Conservation (phyloP, 30 jellyfish, hydroid and myxozoan genomes). For the Cassiopea xamachana region DNA sequence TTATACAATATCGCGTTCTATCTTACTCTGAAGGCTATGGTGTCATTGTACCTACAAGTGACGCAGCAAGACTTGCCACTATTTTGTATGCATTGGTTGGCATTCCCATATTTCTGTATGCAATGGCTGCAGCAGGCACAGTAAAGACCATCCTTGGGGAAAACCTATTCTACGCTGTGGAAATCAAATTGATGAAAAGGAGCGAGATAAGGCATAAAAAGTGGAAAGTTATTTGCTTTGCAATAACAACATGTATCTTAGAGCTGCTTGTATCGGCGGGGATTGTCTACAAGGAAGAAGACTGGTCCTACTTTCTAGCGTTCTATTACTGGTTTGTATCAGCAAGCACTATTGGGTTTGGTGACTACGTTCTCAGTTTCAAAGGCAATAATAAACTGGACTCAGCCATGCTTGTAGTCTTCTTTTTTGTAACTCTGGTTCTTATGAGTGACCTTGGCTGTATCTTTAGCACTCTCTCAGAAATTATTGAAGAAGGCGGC, state of each 20-base stretch:
- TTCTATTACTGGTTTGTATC: conserved; percentile 65
- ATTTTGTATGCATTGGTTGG: conserved; percentile 27
- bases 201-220: background rate
- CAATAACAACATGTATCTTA: conserved; percentile 1
- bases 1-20: background rate
- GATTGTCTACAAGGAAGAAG: background rate
- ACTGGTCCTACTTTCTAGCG: conserved; percentile 40
- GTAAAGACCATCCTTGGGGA: conserved; percentile 12
- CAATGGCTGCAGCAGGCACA: conserved; percentile 41
- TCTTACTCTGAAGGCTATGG: conserved; percentile 21
- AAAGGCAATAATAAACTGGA: conserved; percentile 40
- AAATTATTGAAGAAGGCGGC: conserved; percentile 38
- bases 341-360: conserved; percentile 73
- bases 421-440: conserved; percentile 9
- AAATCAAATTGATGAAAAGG: conserved; percentile 38
- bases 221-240: conserved; percentile 8
- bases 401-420: background rate
- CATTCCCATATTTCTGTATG: conserved; percentile 35
- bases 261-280: conserved; percentile 30
- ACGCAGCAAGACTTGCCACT: conserved; percentile 16
- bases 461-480: conserved; percentile 45
- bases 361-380: conserved; percentile 56
- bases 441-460: conserved; percentile 62
- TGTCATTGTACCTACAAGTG: conserved; percentile 43
- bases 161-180: conserved; percentile 6